These are phyloP conservation scores for Lepidonotus clava DNA, from an alignment of 2,888 invertebrate species.

Conservation along the genomic window DNA sequence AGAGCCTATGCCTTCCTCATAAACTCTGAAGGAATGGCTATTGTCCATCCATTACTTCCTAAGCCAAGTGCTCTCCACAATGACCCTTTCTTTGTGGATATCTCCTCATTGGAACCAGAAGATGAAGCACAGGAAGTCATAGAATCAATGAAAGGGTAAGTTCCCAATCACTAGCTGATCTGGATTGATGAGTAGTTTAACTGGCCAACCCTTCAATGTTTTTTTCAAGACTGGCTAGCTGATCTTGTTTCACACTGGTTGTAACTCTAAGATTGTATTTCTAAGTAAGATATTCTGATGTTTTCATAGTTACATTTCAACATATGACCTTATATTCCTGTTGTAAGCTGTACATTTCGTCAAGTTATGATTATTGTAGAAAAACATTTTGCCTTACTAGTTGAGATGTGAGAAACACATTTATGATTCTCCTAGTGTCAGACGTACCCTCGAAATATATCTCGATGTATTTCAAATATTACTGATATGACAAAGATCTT, in stretches of 20 bases:
- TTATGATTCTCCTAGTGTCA: not conserved
- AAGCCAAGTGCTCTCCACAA: not conserved
- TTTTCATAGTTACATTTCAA: not conserved
- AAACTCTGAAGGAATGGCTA: not conserved
- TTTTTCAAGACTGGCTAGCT: not conserved
- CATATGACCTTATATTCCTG: not conserved
- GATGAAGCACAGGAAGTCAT: not conserved
- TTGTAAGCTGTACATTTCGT: not conserved
- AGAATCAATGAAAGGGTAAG: not conserved
- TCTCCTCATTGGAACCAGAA: not conserved
- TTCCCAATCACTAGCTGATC: not conserved
- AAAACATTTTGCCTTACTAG: not conserved
- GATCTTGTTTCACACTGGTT: not conserved
- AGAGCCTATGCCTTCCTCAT: constrained; percentile 5
- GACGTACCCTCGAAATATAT: not conserved
- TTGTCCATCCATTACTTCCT: not conserved
- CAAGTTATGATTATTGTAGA: not conserved
- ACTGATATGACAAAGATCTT: not conserved
- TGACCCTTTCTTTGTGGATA: not conserved
- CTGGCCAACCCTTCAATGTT: too few relatives aligned
- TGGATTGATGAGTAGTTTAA: not conserved
- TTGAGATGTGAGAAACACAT: not conserved
- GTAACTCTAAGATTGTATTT: not conserved
- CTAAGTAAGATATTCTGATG: not conserved
- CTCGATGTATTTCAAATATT: not conserved